Conservation (phyloP, 2,797 vertebrate genomes). For the Sebastes hopkinsi region DNA sequence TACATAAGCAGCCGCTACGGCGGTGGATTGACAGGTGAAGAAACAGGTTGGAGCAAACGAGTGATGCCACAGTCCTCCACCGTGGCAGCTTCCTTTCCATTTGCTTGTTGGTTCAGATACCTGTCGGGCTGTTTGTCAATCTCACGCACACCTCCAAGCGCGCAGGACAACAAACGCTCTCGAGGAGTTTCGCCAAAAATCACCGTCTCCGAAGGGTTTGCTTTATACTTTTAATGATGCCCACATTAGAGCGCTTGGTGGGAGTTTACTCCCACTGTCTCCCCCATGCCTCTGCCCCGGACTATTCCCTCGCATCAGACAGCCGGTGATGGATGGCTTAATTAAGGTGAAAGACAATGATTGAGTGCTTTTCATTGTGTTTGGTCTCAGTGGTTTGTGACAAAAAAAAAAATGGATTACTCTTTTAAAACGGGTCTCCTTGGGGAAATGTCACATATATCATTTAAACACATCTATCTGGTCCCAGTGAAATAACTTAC, state of each 20-base stretch:
- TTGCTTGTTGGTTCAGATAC: constrained; percentile 27
- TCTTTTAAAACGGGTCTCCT: constrained; percentile 75
- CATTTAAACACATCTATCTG: constrained; percentile 64
- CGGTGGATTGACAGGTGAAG: constrained; percentile 36
- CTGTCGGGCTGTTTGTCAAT: constrained; percentile 37
- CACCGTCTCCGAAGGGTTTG: constrained; percentile 2
- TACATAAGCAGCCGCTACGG: constrained; percentile 4
- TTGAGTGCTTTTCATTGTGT: constrained; percentile 83
- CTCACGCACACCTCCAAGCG: constrained; percentile 14
- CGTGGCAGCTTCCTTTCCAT: constrained; percentile 10
- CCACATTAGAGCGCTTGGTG: constrained; percentile 40
- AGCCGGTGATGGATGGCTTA: constrained; percentile 82
- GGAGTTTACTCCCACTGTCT: constrained; percentile 58
- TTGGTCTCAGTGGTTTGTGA: constrained; percentile 78
- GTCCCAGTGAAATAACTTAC: constrained; percentile 22
- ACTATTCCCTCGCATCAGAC: constrained; percentile 72
- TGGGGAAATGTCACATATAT: constrained; percentile 78
- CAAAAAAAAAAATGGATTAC: constrained; percentile 71
- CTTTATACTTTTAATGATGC: constrained; percentile 66
- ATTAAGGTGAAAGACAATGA: constrained; percentile 85
- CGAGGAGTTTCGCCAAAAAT: not conserved
- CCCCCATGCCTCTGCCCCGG: constrained; percentile 48
- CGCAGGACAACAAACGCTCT: constrained; percentile 41
- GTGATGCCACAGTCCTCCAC: constrained; percentile 7
- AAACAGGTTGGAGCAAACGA: constrained; percentile 32